These are phyloP conservation scores for Lates japonicus DNA, from an alignment of 2,797 vertebrate species.

Conservation along the genomic window DNA sequence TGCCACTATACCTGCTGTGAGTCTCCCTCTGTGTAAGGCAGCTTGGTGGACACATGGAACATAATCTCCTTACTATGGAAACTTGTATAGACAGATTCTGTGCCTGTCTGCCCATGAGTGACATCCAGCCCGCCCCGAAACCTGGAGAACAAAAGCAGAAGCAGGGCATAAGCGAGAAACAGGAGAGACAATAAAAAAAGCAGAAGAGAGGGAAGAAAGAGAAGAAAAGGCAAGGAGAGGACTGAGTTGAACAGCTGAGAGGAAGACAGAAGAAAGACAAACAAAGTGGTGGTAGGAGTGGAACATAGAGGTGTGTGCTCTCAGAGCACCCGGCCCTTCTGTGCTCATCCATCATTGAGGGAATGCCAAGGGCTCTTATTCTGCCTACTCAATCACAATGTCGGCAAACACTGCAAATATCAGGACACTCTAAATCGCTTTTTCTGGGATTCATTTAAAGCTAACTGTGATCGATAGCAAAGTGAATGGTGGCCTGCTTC, in stretches of 20 bases:
- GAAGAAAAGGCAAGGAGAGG: slow-evolving; percentile 4
- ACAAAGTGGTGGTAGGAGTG: slow-evolving; percentile 30
- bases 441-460: slow-evolving; percentile 51
- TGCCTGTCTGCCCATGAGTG: slow-evolving; percentile 95
- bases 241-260: slow-evolving; percentile 5
- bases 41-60: slow-evolving; percentile 98
- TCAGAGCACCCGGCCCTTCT: slow-evolving; percentile 22
- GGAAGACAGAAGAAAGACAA: slow-evolving; percentile 22
- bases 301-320: slow-evolving; percentile 20
- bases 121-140: slow-evolving; percentile 96
- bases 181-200: background rate
- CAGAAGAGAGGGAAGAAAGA: background rate
- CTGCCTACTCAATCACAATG: slow-evolving; percentile 58
- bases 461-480: slow-evolving; percentile 48
- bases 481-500: slow-evolving; percentile 20
- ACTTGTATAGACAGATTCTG: slow-evolving; percentile 92
- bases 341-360: slow-evolving; percentile 57
- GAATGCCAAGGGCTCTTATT: slow-evolving; percentile 59
- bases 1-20: slow-evolving; percentile 90
- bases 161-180: background rate
- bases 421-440: slow-evolving; percentile 37
- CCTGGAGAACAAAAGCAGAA: slow-evolving; percentile 75
- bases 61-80: slow-evolving; percentile 98
- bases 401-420: slow-evolving; percentile 45
- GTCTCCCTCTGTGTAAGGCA: slow-evolving; percentile 97